Evolutionary conservation across 2,113 vertebrate genomes (phyloP), one percentile per base, ranked within the genome.

Genomic region (Melozone crissalis): DNA sequence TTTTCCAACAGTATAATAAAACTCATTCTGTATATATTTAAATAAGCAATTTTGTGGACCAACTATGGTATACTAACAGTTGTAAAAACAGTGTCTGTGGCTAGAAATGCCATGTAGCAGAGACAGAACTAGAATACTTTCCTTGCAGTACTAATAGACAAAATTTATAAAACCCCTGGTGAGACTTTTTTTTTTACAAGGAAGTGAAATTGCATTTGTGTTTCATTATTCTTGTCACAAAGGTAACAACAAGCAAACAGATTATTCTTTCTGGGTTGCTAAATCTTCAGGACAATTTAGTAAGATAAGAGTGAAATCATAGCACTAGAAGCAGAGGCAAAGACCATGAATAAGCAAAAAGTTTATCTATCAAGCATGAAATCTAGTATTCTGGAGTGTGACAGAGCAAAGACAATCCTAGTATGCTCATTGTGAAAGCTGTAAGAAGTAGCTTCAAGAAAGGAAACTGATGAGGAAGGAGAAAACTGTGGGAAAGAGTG

Each of bases 351-450:
- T 95, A 97, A 94, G 79, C 94, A 96, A 93, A 95, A 97, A 76
- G 6, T 51, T 30, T 80, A 94, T 96, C 81, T 84, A 84, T 95
- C 96, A 92, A 93, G 82, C 82, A 57, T 75, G 79, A 94, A 84
- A 83, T 89, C 87, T 97, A 84, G 75, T 96, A 92, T 94, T 94
- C 90, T 91, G 82, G 69, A 96, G 67, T 76, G 65, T 91, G 74
- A 63, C 22, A 18, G 87, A 91, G 75, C 62, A 94, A 94, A 87
- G 81, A 91, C 66, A 88, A 84, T 88, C 86, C 89, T 97, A 78
- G 76, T 96, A 92, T 65, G 95, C 83, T 97, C 90, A 94, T 88
- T 97, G 86, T 82, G 96, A 93, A 97, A 97, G 85, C 93, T 96
- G 83, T 68, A 83, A 75, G 89, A 97, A 97, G 69, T 82, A 94